Base-by-base conservation (phyloP, 2,797 vertebrate genomes). In the Pipistrellus kuhlii region DNA sequence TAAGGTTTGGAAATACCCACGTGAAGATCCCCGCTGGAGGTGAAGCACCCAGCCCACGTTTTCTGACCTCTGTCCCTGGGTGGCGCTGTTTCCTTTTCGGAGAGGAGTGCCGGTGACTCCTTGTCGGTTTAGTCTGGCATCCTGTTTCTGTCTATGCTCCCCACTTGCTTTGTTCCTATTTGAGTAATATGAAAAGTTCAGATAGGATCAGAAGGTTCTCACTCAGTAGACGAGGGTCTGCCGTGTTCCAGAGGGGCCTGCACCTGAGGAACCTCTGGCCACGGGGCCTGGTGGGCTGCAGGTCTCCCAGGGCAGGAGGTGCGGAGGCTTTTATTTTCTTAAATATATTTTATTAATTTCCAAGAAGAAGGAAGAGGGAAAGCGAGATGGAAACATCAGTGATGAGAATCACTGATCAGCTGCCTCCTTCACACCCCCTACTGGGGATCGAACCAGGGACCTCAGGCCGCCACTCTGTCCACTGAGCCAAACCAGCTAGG, bases 1-100 rank as follows among this genome's bases (percentile, higher is more conserved):
- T 35, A 25, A 83, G 73, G 30, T 76, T 89, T 91, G 92, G 69
- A 92, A 82, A 51, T 77, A 21, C 5, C 51, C 25, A 83, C 32
- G 41, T 77, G 87, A 64, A 62, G 59, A 85, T 38, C 46, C n/a
- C 53, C 48, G 6, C 8, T 7, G 17, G 62, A 27, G n/a, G 14
- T 35, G 53, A 85, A 76, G 44, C 32, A 57, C 13, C 27, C 32
- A 44, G n/a, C 81, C 87, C 13, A 6, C 17, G 51, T 27, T 8
- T 7, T 23, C 15, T 32, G 1, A 14, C 62, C 20, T 53, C 44
- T 46, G 27, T 4, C 12, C 48, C 38, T 17, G 3, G 0, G 1
- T 1, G n/a, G 51, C 57, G 11, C 35, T 9, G 0, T n/a, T 30
- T 32, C 5, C 41, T n/a, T 62, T 14, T 35, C 30, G 32, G 59